Evolutionary conservation across 2,797 vertebrate species (phyloP).

Genomic region (Tamandua tetradactyla): DNA sequence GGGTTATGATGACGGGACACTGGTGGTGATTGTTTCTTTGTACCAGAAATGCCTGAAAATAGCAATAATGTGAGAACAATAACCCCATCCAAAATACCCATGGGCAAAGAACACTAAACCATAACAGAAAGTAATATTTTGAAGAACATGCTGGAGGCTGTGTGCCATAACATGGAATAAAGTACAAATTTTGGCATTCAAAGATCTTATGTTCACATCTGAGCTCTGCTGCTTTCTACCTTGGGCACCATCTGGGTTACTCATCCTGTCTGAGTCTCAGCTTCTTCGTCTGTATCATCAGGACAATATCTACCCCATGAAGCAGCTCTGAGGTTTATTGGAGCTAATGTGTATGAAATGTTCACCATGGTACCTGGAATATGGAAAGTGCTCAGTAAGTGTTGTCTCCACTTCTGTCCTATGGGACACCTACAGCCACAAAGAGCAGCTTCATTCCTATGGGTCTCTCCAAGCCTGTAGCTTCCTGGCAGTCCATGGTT

Average conservation of each 20-base stretch:
- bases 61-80: conserved; percentile 54
- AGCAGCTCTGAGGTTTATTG: background rate
- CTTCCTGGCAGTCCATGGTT: background rate
- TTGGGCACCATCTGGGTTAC: background rate
- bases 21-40: conserved; percentile 44
- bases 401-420: background rate
- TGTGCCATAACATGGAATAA: background rate
- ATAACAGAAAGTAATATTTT: conserved; percentile 30
- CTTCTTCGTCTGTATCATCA: background rate
- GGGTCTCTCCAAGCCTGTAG: background rate
- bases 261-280: background rate
- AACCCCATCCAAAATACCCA: conserved; percentile 24
- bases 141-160: background rate
- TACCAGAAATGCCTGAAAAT: conserved; percentile 42
- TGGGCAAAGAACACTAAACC: conserved; percentile 49
- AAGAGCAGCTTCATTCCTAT: background rate
- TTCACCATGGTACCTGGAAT: background rate
- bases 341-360: background rate
- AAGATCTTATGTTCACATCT: background rate
- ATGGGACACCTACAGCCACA: background rate
- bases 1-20: background rate
- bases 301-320: background rate
- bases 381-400: background rate
- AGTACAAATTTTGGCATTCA: background rate
- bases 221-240: background rate